Evolutionary conservation across 2,797 vertebrate genomes (phyloP).

Genomic region (Typhlichthys eigenmanni): DNA sequence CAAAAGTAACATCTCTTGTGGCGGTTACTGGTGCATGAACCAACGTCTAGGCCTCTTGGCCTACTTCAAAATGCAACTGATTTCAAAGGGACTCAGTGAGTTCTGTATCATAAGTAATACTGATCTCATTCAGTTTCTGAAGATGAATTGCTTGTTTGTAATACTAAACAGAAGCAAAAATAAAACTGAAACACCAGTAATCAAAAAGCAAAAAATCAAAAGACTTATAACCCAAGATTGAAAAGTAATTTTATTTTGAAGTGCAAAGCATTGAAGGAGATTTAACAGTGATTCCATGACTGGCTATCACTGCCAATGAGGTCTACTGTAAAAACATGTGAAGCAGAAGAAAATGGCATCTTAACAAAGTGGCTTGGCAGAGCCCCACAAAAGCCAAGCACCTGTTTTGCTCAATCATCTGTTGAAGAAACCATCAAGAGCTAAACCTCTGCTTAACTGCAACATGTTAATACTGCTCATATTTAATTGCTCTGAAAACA

Average conservation of each 20-base stretch:
- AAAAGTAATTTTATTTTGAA: slow-evolving; percentile 24
- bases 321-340: slow-evolving; percentile 10
- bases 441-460: slow-evolving; percentile 67
- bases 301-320: slow-evolving; percentile 37
- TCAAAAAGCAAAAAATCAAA: too few relatives aligned
- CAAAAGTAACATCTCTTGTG: too few relatives aligned
- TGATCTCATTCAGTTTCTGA: too few relatives aligned
- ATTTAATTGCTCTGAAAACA: slow-evolving; percentile 73
- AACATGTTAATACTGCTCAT: slow-evolving; percentile 63
- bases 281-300: slow-evolving; percentile 30
- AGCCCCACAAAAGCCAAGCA: slow-evolving; percentile 58
- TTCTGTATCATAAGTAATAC: too few relatives aligned
- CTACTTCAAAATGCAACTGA: too few relatives aligned
- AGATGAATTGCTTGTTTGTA: too few relatives aligned
- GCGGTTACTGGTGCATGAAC: too few relatives aligned
- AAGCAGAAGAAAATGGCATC: slow-evolving; percentile 42
- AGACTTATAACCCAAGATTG: too few relatives aligned
- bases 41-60: too few relatives aligned
- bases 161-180: too few relatives aligned
- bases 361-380: slow-evolving; percentile 56
- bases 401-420: slow-evolving; percentile 78
- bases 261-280: slow-evolving; percentile 26
- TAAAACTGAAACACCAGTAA: too few relatives aligned
- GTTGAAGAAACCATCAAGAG: slow-evolving; percentile 64
- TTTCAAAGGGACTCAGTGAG: too few relatives aligned